Conservation (phyloP, 2,888 invertebrate genomes). For the Agrypnus murinus region DNA sequence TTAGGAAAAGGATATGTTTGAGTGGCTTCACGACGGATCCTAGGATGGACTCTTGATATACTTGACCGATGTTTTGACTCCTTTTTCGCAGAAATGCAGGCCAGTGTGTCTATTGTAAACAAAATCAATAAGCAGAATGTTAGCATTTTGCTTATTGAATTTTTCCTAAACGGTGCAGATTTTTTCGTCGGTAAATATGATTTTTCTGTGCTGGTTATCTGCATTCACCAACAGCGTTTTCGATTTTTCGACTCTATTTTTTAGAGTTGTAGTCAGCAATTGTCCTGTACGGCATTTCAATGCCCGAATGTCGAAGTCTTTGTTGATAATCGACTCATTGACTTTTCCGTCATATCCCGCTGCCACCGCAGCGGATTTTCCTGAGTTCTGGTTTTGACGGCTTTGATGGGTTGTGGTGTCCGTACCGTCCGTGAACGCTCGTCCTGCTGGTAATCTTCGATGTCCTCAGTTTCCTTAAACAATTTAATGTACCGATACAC, state of each 20-base stretch:
- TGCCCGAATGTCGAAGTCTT: background rate
- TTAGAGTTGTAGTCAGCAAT: background rate
- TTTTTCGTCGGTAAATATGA: background rate
- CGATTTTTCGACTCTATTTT: background rate
- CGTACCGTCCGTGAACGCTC: background rate
- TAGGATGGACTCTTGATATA: background rate
- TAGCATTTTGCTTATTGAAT: background rate
- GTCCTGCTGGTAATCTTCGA: background rate
- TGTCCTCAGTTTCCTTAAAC: background rate
- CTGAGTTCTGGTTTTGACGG: background rate
- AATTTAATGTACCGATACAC: background rate
- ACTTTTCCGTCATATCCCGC: background rate
- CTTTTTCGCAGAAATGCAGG: background rate
- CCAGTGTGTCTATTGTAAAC: background rate
- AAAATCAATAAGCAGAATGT: background rate
- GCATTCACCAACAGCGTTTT: background rate
- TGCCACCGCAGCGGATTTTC: background rate
- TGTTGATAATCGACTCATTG: slow-evolving; percentile 1
- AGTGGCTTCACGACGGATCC: background rate
- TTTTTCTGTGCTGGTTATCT: background rate
- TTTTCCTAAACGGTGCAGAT: background rate
- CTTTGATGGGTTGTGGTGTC: no score
- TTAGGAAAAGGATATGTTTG: no score
- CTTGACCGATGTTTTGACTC: background rate
- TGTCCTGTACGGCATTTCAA: background rate